A percentile compares a stretch with the other conserved stretches of the same genome.
These are phyloP conservation scores for Aplysina aerophoba DNA, from an alignment of 37 sponge, comb jelly and placozoan genomes.

Conservation along the genomic window DNA sequence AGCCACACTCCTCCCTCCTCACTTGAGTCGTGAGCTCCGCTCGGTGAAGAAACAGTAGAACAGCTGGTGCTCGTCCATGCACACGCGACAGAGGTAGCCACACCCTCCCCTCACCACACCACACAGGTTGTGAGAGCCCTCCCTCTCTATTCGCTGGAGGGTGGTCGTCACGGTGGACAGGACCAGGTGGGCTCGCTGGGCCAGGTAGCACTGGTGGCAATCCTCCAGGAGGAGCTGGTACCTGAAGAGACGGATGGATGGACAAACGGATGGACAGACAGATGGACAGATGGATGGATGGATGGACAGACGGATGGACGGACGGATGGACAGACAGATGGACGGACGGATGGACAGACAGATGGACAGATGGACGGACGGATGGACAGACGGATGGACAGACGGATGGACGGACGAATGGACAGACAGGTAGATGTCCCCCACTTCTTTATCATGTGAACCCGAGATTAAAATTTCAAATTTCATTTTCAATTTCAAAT, in stretches of 20 bases:
- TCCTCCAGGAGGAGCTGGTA: constrained; percentile 84
- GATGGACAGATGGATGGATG: not conserved
- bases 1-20: not conserved
- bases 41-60: constrained; percentile 87
- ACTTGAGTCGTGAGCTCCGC: constrained; percentile 77
- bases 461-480: no score
- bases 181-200: constrained; percentile 74
- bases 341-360: no score
- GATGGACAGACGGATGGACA: not conserved
- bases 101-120: constrained; percentile 84
- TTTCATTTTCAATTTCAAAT: no score
- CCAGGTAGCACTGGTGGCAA: constrained; percentile 86
- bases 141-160: constrained; percentile 61
- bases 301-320: not conserved
- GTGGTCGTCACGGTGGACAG: constrained; percentile 58
- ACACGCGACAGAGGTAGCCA: constrained; percentile 87
- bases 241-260: constrained; percentile 53
- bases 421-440: not conserved
- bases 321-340: not conserved
- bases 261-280: not conserved
- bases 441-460: no score
- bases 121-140: constrained; percentile 63
- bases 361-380: not conserved
- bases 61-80: constrained; percentile 94
- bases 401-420: not conserved